Evolutionary conservation across 2,113 vertebrate species (phyloP).

Genomic region (Oryzias melastigma): DNA sequence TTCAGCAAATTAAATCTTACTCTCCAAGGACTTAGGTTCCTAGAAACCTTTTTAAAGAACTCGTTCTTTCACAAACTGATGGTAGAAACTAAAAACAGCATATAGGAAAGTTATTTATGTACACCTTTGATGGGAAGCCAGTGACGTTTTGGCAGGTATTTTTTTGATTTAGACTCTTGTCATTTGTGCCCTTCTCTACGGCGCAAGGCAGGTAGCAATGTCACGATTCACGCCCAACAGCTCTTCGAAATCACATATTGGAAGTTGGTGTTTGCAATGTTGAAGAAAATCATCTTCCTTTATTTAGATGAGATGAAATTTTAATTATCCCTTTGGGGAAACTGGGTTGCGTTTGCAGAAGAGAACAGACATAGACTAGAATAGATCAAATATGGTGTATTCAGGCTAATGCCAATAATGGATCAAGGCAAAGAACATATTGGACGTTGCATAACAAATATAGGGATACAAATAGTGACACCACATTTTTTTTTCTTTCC

Average conservation of each 20-base stretch:
- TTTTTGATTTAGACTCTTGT: not conserved
- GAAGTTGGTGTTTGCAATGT: conserved; percentile 35
- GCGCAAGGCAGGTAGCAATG: not conserved
- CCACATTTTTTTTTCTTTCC: not conserved
- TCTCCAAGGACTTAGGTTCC: no score
- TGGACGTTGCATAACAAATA: conserved; percentile 16
- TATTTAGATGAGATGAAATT: conserved; percentile 65
- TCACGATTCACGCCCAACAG: conserved; percentile 7
- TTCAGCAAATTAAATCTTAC: no score
- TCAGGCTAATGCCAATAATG: conserved; percentile 36
- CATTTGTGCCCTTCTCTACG: conserved; percentile 2
- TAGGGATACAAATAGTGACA: not conserved
- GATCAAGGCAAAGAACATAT: conserved; percentile 39
- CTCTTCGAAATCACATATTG: not conserved
- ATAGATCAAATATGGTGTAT: conserved; percentile 44
- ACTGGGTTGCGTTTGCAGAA: conserved; percentile 41
- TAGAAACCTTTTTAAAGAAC: no score
- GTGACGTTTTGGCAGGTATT: not conserved
- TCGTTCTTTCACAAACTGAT: no score
- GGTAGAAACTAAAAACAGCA: no score
- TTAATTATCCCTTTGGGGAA: conserved; percentile 63
- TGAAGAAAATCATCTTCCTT: conserved; percentile 47
- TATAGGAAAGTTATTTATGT: no score
- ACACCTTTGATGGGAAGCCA: no score
- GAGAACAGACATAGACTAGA: conserved; percentile 43